Percentiles rank a stretch among this genome's conserved stretches.
phyloP scores from a whole-genome alignment of 2,113 vertebrate genomes.

The Tetrao urogallus region DNA sequence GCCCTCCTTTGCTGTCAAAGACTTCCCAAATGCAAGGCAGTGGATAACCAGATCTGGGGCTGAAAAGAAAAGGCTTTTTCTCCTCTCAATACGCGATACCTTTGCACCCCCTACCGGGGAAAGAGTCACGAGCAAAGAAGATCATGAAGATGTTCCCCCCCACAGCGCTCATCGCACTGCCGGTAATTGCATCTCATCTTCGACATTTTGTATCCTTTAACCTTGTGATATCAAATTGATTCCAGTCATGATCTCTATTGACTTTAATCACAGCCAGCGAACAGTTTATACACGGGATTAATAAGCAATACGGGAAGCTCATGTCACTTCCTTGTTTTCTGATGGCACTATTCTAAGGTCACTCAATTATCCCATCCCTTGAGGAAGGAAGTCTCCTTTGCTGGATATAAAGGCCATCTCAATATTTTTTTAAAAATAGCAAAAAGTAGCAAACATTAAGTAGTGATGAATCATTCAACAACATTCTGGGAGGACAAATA shows the following conservation, averaged over 20 bases:
- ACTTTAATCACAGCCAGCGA: not conserved
- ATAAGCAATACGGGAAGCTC: not conserved
- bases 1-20: not conserved
- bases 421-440: fast-evolving
- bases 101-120: conserved; percentile 50
- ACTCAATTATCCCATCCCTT: not conserved
- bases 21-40: not conserved
- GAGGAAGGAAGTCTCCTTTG: not conserved
- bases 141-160: fast-evolving
- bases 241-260: not conserved
- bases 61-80: fast-evolving
- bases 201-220: not conserved
- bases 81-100: not conserved
- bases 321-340: not conserved
- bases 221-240: fast-evolving
- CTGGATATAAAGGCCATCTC: not conserved
- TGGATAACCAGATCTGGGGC: fast-evolving
- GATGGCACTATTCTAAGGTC: not conserved
- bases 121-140: not conserved
- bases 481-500: fast-evolving
- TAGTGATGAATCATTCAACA: not conserved
- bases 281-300: not conserved
- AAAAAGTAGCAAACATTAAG: not conserved
- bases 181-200: fast-evolving
- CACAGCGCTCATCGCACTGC: fast-evolving